Evolutionary conservation across 2,113 vertebrate species (phyloP).

Genomic region (Panurus biarmicus): DNA sequence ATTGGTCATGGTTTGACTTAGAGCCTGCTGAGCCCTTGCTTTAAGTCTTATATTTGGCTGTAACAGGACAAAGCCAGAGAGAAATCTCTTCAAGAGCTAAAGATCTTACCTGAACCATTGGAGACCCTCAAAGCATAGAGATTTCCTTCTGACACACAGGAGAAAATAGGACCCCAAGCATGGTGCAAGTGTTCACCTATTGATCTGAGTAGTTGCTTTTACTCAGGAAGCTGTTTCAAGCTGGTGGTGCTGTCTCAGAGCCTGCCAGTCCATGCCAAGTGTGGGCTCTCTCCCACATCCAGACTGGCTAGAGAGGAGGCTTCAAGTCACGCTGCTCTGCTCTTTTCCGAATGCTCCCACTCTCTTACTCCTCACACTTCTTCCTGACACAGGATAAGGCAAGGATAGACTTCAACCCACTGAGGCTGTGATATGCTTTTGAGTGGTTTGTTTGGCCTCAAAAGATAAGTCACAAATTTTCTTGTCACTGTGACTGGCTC

Average conservation of each 20-base stretch:
- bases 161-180: not conserved
- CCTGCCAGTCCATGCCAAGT: not conserved
- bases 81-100: not conserved
- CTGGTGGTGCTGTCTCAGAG: not conserved
- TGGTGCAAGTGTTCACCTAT: rapidly evolving
- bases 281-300: not conserved
- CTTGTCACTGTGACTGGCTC: not conserved
- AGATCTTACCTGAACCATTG: not conserved
- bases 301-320: not conserved
- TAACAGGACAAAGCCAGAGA: not conserved
- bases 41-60: not conserved
- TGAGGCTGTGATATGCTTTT: not conserved
- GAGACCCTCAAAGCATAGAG: not conserved
- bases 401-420: not conserved
- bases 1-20: not conserved
- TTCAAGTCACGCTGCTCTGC: not conserved
- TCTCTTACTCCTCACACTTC: not conserved
- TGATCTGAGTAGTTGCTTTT: not conserved
- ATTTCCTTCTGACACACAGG: not conserved
- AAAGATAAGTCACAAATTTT: not conserved
- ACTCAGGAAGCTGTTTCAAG: not conserved
- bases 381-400: not conserved
- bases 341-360: not conserved
- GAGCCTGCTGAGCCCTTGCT: not conserved
- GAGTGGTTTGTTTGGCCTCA: not conserved